Evolutionary conservation across 2,888 invertebrate genomes (phyloP).

Genomic region (Baronia brevicornis): DNA sequence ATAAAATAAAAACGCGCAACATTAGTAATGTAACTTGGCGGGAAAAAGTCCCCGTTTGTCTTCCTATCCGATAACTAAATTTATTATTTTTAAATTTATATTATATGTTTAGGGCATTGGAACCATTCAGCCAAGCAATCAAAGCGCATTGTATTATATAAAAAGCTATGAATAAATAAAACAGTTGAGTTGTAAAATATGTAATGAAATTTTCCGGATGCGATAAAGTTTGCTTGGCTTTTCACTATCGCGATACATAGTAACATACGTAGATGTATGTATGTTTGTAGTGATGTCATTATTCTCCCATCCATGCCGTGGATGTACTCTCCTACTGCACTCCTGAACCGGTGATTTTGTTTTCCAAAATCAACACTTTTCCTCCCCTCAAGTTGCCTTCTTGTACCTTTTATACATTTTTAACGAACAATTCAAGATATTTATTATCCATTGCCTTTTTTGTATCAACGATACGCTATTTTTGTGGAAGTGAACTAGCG

Average conservation of each 20-base stretch:
- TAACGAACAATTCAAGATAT: slow-evolving; percentile 24
- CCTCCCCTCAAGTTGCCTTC: slow-evolving; percentile 38
- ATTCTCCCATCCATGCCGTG: slow-evolving; percentile 20
- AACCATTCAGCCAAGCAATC: too few species aligned
- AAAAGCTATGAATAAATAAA: not conserved
- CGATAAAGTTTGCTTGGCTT: too few species aligned
- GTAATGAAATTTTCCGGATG: slow-evolving; percentile 2
- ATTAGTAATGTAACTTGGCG: too few species aligned
- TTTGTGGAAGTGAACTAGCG: slow-evolving; percentile 19
- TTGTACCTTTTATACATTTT: slow-evolving; percentile 34
- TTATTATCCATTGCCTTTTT: slow-evolving; percentile 28
- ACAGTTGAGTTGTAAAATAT: too few species aligned
- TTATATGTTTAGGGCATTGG: too few species aligned
- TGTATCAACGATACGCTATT: not conserved
- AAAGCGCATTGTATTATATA: too few species aligned
- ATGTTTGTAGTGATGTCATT: slow-evolving; percentile 16
- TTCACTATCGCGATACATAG: too few species aligned
- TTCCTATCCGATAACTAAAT: too few species aligned
- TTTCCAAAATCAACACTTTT: slow-evolving; percentile 60
- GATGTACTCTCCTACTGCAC: slow-evolving; percentile 50
- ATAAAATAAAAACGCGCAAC: too few species aligned
- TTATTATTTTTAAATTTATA: too few species aligned
- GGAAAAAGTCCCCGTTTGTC: too few species aligned
- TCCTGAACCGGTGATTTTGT: slow-evolving; percentile 43
- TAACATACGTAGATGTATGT: slow-evolving; percentile 17